Conservation (phyloP, 1,140 invertebrate species). For the Trichonephila clavipes region DNA sequence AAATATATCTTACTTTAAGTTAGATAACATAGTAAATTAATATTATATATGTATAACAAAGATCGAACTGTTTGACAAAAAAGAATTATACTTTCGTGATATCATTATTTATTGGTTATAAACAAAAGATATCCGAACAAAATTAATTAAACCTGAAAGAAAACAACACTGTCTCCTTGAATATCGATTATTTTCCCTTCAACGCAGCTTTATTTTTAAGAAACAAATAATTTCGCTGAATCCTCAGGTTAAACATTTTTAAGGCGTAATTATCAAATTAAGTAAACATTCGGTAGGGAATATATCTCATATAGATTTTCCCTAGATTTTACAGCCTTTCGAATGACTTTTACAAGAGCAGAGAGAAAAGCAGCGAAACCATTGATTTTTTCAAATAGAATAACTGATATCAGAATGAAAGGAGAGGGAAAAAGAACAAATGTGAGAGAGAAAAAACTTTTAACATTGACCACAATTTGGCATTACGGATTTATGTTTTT, state of each 20-base stretch:
- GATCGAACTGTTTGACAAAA: too few species aligned
- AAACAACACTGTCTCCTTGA: too few species aligned
- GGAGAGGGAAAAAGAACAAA: background rate
- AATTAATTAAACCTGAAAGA: too few species aligned
- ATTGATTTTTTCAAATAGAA: slow-evolving; percentile 29
- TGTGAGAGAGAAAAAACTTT: background rate
- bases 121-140: too few species aligned
- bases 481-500: background rate
- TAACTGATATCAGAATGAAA: slow-evolving; percentile 16
- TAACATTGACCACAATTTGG: slow-evolving; percentile 41
- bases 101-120: too few species aligned
- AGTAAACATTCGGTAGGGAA: background rate
- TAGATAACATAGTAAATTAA: too few species aligned
- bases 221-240: background rate
- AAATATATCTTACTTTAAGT: too few species aligned
- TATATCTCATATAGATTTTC: background rate
- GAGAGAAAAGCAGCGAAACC: background rate
- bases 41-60: too few species aligned
- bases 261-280: slow-evolving; percentile 28
- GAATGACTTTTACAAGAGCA: background rate
- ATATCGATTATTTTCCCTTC: background rate
- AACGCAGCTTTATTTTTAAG: background rate
- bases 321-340: background rate
- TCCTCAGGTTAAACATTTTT: background rate
- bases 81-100: too few species aligned